phyloP scores from a whole-genome alignment of 2,888 invertebrate species.

The Heteromyza rotundicornis region DNA sequence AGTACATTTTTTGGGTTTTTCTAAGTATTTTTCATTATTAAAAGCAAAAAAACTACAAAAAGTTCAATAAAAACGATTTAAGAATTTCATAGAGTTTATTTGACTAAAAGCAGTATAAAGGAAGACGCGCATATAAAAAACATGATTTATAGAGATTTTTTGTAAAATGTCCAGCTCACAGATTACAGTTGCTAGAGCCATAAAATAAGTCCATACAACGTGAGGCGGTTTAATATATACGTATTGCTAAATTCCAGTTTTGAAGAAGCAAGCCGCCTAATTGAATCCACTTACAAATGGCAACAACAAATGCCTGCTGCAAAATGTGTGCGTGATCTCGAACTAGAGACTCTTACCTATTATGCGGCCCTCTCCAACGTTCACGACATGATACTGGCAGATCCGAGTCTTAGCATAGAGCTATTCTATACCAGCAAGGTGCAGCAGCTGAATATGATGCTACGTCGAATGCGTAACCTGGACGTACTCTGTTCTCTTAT shows the following conservation, averaged over 20 bases:
- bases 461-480: conserved; percentile 49
- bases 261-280: conserved; percentile 44
- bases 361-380: conserved; percentile 50
- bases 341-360: conserved; percentile 51
- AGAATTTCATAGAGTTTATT: no score
- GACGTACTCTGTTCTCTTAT: conserved; percentile 49
- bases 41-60: no score
- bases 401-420: conserved; percentile 28
- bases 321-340: conserved; percentile 41
- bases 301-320: conserved; percentile 44
- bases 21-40: no score
- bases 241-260: conserved; percentile 34
- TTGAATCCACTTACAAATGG: conserved; percentile 48
- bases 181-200: no score
- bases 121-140: no score
- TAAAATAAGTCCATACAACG: no score
- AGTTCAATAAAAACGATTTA: no score
- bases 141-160: no score
- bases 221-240: no score
- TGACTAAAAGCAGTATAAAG: no score
- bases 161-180: no score
- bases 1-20: no score
- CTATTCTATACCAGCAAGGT: conserved; percentile 41
- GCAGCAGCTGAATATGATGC: conserved; percentile 42
- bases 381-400: conserved; percentile 47